A percentile compares a stretch with the other conserved stretches of the same genome.
Conservation (phyloP, 2,797 vertebrate species). For the Eutrigla gurnardus region DNA sequence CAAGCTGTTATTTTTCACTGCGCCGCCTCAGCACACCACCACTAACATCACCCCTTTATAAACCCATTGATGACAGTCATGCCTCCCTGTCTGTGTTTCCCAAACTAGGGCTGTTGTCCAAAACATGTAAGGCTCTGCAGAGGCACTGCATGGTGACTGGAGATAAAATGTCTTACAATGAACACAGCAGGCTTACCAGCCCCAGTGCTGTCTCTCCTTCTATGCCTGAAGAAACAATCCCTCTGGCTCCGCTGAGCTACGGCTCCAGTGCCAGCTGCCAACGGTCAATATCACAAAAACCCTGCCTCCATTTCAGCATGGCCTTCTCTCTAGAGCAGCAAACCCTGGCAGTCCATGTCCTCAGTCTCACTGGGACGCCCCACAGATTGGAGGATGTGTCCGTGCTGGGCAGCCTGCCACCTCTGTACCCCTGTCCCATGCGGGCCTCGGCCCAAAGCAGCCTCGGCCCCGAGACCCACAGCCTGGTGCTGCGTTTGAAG, state of each 20-base stretch:
- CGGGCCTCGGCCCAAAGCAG: constrained; percentile 56
- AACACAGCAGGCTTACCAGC: constrained; percentile 71
- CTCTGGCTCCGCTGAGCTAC: constrained; percentile 67
- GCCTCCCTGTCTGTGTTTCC: constrained; percentile 76
- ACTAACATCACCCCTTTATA: constrained; percentile 58
- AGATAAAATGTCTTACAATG: constrained; percentile 54
- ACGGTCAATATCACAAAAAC: constrained; percentile 51
- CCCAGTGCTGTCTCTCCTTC: constrained; percentile 31
- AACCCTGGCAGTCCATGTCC: constrained; percentile 74
- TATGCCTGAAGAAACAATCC: constrained; percentile 66
- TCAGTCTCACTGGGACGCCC: constrained; percentile 71
- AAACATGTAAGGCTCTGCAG: constrained; percentile 73
- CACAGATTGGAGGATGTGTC: constrained; percentile 76
- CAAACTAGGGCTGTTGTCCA: constrained; percentile 74
- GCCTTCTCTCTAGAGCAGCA: constrained; percentile 78
- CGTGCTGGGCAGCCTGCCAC: constrained; percentile 79
- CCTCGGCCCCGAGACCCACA: constrained; percentile 58
- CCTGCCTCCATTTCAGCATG: constrained; percentile 82
- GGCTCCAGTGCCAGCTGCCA: constrained; percentile 63
- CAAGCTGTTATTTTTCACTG: constrained; percentile 72
- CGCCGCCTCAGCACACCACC: constrained; percentile 71
- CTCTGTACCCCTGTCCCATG: constrained; percentile 73
- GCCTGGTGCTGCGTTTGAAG: constrained; percentile 71
- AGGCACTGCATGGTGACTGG: constrained; percentile 79
- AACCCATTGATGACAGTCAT: constrained; percentile 66